Base-by-base conservation (phyloP, 1,140 invertebrate genomes). In the Dendrolimus punctatus region DNA sequence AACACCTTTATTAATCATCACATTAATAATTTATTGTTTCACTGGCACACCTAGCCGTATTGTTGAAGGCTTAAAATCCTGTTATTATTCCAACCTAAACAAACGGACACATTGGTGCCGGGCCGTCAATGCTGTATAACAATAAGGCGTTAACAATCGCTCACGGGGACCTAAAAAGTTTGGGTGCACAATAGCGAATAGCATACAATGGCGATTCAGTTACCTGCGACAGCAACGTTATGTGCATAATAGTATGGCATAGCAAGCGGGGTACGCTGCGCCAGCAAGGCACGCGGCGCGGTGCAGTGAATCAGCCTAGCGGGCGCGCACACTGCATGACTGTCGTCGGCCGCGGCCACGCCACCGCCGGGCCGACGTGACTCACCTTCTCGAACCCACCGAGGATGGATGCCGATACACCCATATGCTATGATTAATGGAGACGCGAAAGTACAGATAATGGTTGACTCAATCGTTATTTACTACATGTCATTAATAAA, bases 171-270 rank as follows among this genome's bases (percentile, higher is more conserved):
- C 77, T 76, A 75, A 80, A 83, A 83, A 81, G 75, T 83, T 79
- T 58, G 73, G 67, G 71, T 70, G 73, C 70, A 85, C 82, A 85
- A 85, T 85, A 71, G 82, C 66, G 72, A 72, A 76, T 67, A 73
- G 79, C 72, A 84, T 78, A 85, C 82, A 85, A 85, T 85, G 63
- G 80, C 68, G 73, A 80, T 80, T 85, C 69, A 71, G 74, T 84
- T 85, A 82, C 80, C 80, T 84, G 80, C 66, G 76, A 62, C 80
- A 85, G 83, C 77, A 85, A 70, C 23, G 23, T 23, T 80, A 83
- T 81, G 80, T 85, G 82, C 80, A 85, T 82, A 85, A 81, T 80
- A 70, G 69, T 73, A 70, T 68, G 69, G 67, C 57, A 53, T 39
- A 52, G 59, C 40, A 50, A 36, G 42, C 41, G 40, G 41, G 44